Conservation (phyloP, 2,888 invertebrate species). For the Cordylochernes scorpioides region DNA sequence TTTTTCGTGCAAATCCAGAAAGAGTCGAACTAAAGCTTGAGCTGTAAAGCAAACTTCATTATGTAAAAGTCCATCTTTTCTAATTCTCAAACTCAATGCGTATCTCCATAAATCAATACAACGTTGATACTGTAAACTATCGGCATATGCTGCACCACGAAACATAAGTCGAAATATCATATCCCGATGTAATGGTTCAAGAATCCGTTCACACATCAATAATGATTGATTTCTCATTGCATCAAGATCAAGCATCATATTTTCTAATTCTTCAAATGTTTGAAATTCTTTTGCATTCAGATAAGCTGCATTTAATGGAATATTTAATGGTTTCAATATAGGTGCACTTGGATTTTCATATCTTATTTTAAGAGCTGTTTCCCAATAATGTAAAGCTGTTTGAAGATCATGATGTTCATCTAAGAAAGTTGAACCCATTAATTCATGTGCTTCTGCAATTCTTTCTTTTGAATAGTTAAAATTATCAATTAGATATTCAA, state of each 20-base stretch:
- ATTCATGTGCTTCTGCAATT: conserved; percentile 56
- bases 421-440: conserved; percentile 60
- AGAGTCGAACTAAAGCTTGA: conserved; percentile 53
- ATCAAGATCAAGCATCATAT: conserved; percentile 49
- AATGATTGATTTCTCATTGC: conserved; percentile 60
- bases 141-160: conserved; percentile 31
- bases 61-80: conserved; percentile 39
- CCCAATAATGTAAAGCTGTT: conserved; percentile 47
- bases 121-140: conserved; percentile 36
- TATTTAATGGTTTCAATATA: conserved; percentile 20
- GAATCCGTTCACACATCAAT: conserved; percentile 56
- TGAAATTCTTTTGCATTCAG: conserved; percentile 44
- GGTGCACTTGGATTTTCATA: conserved; percentile 16
- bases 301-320: conserved; percentile 34
- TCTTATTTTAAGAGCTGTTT: conserved; percentile 41
- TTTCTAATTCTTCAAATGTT: conserved; percentile 37
- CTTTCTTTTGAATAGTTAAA: conserved; percentile 36
- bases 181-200: conserved; percentile 61
- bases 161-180: conserved; percentile 35
- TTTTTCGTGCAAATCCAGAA: conserved; percentile 31
- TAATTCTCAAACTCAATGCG: conserved; percentile 47
- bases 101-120: conserved; percentile 67
- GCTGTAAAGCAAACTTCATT: conserved; percentile 61
- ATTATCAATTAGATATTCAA: conserved; percentile 35
- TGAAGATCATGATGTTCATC: conserved; percentile 53